A percentile compares a stretch with the other conserved stretches of the same genome.
Conservation (phyloP, 2,797 vertebrate genomes). For the Ptychobarbus kaznakovi region DNA sequence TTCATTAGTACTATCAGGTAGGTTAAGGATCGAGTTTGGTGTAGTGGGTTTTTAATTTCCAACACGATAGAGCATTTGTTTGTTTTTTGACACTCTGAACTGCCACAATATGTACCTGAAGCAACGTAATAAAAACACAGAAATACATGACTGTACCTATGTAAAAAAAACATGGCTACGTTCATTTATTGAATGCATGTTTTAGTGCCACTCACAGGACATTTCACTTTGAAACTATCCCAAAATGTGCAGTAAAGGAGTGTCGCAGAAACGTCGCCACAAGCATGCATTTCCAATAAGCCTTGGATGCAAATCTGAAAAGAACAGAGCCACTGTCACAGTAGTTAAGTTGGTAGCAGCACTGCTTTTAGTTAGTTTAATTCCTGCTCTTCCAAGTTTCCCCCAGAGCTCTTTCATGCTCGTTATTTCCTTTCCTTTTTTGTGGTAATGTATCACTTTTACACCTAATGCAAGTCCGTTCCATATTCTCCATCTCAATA, state of each 20-base stretch:
- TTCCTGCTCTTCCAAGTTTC: neutral
- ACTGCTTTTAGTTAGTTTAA: conserved; percentile 3
- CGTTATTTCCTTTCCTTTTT: conserved; percentile 22
- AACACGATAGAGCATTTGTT: neutral
- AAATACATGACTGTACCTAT: neutral
- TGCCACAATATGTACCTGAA: neutral
- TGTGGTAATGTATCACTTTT: conserved; percentile 25
- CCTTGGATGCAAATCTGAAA: neutral
- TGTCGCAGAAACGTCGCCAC: neutral
- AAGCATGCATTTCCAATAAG: neutral
- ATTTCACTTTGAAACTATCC: neutral
- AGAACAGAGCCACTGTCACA: neutral
- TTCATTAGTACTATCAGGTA: neutral
- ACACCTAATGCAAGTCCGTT: conserved; percentile 12
- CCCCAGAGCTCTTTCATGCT: conserved; percentile 12
- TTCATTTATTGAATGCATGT: neutral
- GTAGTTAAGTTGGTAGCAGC: neutral
- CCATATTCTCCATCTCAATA: conserved; percentile 29
- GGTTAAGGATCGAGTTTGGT: neutral
- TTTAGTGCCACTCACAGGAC: neutral
- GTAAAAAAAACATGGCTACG: neutral
- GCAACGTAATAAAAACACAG: neutral
- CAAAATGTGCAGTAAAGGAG: neutral
- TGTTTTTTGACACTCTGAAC: too few relatives aligned
- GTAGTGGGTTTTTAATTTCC: neutral